Evolutionary conservation across 2,113 vertebrate species (phyloP).

Genomic region (Rutilus rutilus): DNA sequence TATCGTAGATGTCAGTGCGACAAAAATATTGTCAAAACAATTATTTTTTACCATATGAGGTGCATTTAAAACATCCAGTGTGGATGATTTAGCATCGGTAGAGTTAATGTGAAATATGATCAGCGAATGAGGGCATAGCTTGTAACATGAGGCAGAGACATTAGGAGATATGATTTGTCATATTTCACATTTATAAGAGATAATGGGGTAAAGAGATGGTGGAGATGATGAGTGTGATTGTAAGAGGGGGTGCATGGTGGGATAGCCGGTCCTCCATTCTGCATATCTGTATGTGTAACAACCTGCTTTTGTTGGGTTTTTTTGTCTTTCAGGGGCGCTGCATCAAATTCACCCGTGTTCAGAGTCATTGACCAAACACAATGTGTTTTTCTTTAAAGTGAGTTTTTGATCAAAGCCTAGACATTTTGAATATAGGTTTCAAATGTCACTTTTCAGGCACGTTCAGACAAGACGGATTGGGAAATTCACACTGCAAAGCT

Average conservation of each 20-base stretch:
- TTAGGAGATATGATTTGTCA: constrained; percentile 23
- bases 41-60: constrained; percentile 8
- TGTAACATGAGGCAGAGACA: constrained; percentile 19
- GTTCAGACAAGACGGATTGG: background rate
- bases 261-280: background rate
- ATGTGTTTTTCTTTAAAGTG: background rate
- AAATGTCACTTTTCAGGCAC: background rate
- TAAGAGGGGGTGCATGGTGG: background rate
- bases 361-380: constrained; percentile 55
- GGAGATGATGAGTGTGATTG: background rate
- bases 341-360: constrained; percentile 76
- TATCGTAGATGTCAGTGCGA: constrained; percentile 38
- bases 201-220: constrained; percentile 9
- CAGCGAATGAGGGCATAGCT: constrained; percentile 29
- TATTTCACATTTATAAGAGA: constrained; percentile 38
- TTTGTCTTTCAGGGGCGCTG: constrained; percentile 73
- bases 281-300: background rate
- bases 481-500: background rate
- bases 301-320: constrained; percentile 15
- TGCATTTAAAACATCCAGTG: constrained; percentile 5
- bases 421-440: background rate
- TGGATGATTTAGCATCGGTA: constrained; percentile 36
- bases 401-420: background rate
- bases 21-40: constrained; percentile 33
- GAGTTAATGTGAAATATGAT: constrained; percentile 32